phyloP scores from a whole-genome alignment of 2,113 vertebrate species.

The Erythrocercus mccallii region DNA sequence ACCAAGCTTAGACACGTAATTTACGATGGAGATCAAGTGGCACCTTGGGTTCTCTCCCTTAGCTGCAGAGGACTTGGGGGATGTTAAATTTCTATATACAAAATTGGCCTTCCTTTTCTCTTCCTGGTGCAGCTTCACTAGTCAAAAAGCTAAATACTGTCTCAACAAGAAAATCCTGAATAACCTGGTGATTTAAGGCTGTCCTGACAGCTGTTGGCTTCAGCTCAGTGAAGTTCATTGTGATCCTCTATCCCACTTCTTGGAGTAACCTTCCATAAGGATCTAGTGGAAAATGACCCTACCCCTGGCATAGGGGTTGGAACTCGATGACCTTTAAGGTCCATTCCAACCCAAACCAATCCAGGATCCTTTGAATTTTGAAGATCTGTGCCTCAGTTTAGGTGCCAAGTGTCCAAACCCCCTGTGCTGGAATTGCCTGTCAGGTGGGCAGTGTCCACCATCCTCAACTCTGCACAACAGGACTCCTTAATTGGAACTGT shows the following conservation, averaged over 20 bases:
- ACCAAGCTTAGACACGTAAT: neutral
- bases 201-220: neutral
- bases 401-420: neutral
- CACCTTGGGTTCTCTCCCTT: neutral
- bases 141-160: neutral
- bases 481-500: no score
- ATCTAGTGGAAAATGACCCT: neutral
- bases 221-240: neutral
- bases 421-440: neutral
- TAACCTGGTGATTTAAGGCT: neutral
- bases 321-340: accelerated
- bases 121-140: neutral
- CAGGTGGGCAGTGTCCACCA: neutral
- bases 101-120: neutral
- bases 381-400: neutral
- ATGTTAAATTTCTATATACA: neutral
- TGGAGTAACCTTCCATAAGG: neutral
- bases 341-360: neutral
- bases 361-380: neutral
- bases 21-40: neutral
- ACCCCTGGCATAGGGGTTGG: accelerated
- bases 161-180: neutral
- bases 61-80: neutral
- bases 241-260: neutral
- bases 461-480: neutral